Percentiles rank a stretch among this genome's conserved stretches.
Conservation (phyloP, 2,113 vertebrate species). For the Rhegmatorhina hoffmannsi region DNA sequence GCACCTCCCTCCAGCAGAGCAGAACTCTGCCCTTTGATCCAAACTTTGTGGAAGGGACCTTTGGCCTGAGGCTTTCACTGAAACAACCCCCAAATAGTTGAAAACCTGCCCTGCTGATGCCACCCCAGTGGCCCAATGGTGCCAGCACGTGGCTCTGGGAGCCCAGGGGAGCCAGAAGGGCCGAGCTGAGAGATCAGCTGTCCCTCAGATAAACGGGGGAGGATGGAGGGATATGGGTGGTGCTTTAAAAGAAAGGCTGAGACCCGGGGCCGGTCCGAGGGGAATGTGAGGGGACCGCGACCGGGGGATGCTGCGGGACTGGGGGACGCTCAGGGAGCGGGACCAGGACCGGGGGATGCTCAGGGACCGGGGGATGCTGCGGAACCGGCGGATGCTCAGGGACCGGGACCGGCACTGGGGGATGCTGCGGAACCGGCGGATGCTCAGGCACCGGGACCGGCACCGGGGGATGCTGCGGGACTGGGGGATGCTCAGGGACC, state of each 20-base stretch:
- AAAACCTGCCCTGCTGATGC: background rate
- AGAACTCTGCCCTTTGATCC: background rate
- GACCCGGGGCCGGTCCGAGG: rapidly evolving
- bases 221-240: rapidly evolving
- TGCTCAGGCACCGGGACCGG: no score
- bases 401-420: no score
- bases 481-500: no score
- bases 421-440: no score
- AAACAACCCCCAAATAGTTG: background rate
- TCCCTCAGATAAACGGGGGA: rapidly evolving
- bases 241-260: rapidly evolving
- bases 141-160: background rate
- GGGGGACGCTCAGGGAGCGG: no score
- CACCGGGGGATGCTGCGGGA: no score
- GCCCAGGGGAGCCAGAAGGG: background rate
- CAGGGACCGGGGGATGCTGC: no score
- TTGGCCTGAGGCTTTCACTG: rapidly evolving
- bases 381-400: no score
- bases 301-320: no score
- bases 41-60: background rate
- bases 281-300: background rate
- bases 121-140: background rate
- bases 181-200: rapidly evolving
- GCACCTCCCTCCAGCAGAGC: background rate
- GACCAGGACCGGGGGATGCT: no score